These are phyloP conservation scores for Eidolon dupreanum DNA, from an alignment of 2,797 vertebrate species.

Conservation along the genomic window DNA sequence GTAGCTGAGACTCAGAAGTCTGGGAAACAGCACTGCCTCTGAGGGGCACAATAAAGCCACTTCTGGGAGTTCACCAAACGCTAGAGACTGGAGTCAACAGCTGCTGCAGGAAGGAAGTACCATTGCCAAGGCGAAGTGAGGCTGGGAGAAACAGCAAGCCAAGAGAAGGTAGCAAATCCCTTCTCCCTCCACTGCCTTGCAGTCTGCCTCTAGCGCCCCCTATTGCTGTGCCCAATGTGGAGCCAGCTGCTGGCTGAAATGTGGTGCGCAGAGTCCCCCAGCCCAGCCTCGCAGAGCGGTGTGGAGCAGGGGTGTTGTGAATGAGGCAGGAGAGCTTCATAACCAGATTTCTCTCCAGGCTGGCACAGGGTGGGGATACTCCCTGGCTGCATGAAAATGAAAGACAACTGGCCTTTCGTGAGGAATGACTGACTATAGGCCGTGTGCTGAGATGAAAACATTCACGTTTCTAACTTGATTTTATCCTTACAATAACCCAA, in stretches of 20 bases:
- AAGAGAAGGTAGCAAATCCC: rapidly evolving
- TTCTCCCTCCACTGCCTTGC: not conserved
- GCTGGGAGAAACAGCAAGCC: not conserved
- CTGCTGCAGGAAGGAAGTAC: too few species aligned
- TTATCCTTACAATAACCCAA: not conserved
- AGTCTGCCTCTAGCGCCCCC: not conserved
- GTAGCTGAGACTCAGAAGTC: not conserved
- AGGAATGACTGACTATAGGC: not conserved
- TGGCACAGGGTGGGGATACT: not conserved
- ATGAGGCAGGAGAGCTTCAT: rapidly evolving
- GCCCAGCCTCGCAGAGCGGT: rapidly evolving
- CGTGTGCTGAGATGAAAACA: not conserved
- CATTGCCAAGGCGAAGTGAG: not conserved
- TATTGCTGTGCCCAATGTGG: rapidly evolving
- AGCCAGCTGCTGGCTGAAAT: rapidly evolving
- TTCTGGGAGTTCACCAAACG: not conserved
- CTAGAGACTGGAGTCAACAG: not conserved
- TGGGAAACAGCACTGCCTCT: not conserved
- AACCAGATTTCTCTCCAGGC: not conserved
- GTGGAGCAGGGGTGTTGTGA: not conserved
- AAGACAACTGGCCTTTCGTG: not conserved
- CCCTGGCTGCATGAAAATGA: rapidly evolving
- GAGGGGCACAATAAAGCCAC: rapidly evolving
- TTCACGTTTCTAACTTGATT: not conserved
- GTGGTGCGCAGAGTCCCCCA: rapidly evolving